Conservation (phyloP, 2,888 invertebrate species). For the Serripes groenlandicus region DNA sequence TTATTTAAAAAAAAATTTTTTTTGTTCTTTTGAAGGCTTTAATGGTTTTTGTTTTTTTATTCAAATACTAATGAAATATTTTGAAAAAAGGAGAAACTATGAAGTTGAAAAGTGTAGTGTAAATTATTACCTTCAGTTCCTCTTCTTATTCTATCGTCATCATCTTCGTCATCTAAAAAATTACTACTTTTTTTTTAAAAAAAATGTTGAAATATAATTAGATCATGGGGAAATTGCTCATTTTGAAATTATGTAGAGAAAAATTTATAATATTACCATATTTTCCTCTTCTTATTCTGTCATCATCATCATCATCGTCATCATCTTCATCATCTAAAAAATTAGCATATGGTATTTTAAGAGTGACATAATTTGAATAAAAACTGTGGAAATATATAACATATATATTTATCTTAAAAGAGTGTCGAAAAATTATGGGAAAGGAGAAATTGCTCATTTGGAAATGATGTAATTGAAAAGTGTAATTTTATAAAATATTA, state of each 20-base stretch:
- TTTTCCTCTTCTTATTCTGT: constrained; percentile 21
- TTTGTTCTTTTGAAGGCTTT: too few relatives aligned
- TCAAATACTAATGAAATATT: background rate
- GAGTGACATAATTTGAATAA: too few relatives aligned
- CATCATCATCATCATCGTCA: constrained; percentile 17
- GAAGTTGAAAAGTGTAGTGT: background rate
- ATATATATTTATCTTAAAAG: too few relatives aligned
- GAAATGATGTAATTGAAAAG: too few relatives aligned
- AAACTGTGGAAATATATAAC: too few relatives aligned
- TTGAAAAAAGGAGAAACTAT: background rate
- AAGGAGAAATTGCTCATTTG: background rate
- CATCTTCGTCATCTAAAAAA: constrained; percentile 25
- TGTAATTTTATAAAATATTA: too few relatives aligned
- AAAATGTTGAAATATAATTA: too few relatives aligned
- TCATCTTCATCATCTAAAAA: constrained; percentile 5
- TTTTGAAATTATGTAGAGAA: too few relatives aligned
- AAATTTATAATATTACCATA: background rate
- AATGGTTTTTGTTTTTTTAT: too few relatives aligned
- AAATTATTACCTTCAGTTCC: constrained; percentile 7
- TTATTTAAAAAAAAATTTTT: too few relatives aligned
- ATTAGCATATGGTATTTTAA: background rate
- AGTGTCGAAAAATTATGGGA: background rate
- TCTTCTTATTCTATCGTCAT: constrained; percentile 18
- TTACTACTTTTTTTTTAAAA: too few relatives aligned
- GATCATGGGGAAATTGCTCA: too few relatives aligned